Conservation (phyloP, 2,797 vertebrate genomes). For the Sebastes reedi region DNA sequence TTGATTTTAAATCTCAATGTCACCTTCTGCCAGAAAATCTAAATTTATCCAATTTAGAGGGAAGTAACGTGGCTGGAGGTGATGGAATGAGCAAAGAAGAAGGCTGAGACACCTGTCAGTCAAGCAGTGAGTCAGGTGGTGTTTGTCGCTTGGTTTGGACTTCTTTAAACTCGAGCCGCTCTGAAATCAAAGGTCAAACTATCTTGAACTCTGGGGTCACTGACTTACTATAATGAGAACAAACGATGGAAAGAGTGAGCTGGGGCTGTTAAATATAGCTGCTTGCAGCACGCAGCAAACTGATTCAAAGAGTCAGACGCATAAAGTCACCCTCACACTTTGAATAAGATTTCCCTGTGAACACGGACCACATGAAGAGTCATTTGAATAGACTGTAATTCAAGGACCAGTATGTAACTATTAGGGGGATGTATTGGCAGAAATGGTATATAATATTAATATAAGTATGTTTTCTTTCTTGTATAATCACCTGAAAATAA, state of each 20-base stretch:
- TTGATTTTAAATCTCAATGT: neutral
- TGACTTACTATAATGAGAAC: neutral
- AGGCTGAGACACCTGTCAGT: too few species aligned
- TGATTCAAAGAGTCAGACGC: constrained; percentile 1
- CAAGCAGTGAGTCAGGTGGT: neutral
- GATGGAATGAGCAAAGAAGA: too few species aligned
- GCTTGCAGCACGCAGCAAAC: neutral
- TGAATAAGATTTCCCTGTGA: neutral
- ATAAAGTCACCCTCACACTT: neutral
- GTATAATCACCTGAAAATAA: too few species aligned
- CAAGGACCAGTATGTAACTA: too few species aligned
- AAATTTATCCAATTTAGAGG: too few species aligned
- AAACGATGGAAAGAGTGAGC: neutral
- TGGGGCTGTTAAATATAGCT: neutral
- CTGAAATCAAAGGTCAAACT: neutral
- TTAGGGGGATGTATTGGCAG: too few species aligned
- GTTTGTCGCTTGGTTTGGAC: neutral
- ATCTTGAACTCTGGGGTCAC: neutral
- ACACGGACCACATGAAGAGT: neutral
- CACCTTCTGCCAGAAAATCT: neutral
- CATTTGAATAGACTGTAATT: neutral
- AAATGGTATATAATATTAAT: too few species aligned
- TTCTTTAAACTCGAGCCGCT: neutral
- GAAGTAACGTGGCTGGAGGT: too few species aligned
- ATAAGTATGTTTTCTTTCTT: too few species aligned